phyloP scores from a whole-genome alignment of 2,888 invertebrate species.

The Pandemis corylana region DNA sequence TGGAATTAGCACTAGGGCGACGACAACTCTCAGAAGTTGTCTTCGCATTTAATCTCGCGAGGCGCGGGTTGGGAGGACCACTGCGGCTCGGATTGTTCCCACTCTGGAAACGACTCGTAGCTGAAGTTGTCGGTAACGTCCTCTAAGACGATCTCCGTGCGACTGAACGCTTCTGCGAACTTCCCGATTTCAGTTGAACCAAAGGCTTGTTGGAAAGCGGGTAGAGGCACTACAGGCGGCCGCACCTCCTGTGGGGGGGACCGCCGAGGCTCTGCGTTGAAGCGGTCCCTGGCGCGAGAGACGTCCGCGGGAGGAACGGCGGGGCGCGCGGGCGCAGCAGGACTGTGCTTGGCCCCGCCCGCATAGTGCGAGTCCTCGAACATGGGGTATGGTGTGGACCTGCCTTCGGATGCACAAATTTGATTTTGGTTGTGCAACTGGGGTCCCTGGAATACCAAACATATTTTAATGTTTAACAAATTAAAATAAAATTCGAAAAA shows the following conservation, averaged over 20 bases:
- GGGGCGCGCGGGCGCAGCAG: conserved; percentile 59
- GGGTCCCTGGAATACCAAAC: conserved; percentile 61
- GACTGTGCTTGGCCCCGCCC: conserved; percentile 55
- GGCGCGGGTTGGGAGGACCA: conserved; percentile 72
- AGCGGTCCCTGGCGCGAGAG: conserved; percentile 46
- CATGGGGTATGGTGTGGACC: conserved; percentile 70
- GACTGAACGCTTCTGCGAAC: conserved; percentile 89
- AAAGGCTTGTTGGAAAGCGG: conserved; percentile 94
- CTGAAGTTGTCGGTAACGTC: conserved; percentile 70
- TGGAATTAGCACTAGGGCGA: conserved; percentile 68
- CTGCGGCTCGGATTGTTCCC: conserved; percentile 74
- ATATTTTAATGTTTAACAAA: neutral
- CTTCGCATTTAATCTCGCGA: conserved; percentile 80
- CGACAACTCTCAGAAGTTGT: conserved; percentile 71
- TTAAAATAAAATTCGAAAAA: neutral
- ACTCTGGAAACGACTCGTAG: conserved; percentile 75
- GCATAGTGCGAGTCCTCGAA: conserved; percentile 69
- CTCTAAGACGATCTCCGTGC: conserved; percentile 81
- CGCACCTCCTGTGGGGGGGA: conserved; percentile 70
- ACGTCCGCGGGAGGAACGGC: conserved; percentile 38
- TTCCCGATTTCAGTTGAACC: conserved; percentile 95
- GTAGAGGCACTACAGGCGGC: conserved; percentile 86
- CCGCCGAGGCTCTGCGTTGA: conserved; percentile 57
- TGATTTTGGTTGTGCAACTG: conserved; percentile 64
- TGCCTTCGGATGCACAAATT: conserved; percentile 68